Evolutionary conservation across 2,797 vertebrate genomes (phyloP).

Genomic region (Antrozous pallidus): DNA sequence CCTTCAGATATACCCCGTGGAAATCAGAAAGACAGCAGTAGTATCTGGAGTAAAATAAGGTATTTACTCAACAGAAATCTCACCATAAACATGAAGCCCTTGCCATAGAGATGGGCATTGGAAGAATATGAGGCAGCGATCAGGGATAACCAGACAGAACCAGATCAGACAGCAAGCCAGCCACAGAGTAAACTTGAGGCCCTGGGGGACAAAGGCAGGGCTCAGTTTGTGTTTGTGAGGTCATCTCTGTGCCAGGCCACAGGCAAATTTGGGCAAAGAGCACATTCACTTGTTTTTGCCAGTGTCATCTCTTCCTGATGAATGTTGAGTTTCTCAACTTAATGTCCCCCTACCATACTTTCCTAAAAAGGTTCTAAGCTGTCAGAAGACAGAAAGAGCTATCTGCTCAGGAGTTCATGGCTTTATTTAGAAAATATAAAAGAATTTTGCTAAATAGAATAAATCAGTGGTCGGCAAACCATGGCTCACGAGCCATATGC

Average conservation of each 20-base stretch:
- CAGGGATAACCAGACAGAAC: background rate
- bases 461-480: too few species aligned
- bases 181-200: background rate
- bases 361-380: background rate
- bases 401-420: background rate
- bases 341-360: background rate
- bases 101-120: background rate
- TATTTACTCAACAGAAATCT: background rate
- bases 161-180: background rate
- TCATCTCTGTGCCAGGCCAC: background rate
- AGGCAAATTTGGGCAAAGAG: background rate
- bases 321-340: background rate
- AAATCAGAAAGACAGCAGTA: background rate
- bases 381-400: background rate
- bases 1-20: background rate
- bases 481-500: too few species aligned
- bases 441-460: background rate
- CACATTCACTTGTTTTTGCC: background rate
- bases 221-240: background rate
- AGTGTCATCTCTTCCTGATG: background rate
- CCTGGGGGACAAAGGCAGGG: background rate
- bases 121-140: background rate
- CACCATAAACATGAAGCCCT: background rate
- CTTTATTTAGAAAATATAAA: background rate
- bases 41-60: background rate